Percentiles rank a stretch among this genome's conserved stretches.
These are phyloP conservation scores for Invenusta paracnida DNA, from an alignment of 2,888 invertebrate genomes.

Conservation along the genomic window DNA sequence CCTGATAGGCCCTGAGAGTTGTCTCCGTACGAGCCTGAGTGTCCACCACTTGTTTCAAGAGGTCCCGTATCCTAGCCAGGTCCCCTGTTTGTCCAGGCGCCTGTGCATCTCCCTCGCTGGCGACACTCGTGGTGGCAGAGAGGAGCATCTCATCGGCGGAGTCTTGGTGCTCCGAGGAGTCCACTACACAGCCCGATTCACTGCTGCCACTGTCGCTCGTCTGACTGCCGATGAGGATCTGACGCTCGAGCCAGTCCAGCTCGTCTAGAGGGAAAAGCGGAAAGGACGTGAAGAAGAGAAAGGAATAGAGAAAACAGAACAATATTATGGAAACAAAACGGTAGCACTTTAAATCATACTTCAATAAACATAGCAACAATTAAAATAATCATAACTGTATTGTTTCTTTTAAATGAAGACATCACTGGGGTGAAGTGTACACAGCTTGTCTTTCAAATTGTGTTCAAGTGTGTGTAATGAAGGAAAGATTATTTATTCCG, in stretches of 20 bases:
- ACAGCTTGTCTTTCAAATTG: too few species aligned
- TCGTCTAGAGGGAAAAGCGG: background rate
- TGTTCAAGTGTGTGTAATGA: too few species aligned
- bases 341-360: too few species aligned
- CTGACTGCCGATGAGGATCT: conserved; percentile 6
- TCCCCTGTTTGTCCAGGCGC: background rate
- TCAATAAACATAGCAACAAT: too few species aligned
- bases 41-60: background rate
- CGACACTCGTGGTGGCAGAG: background rate
- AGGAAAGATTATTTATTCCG: too few species aligned
- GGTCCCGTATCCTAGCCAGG: background rate
- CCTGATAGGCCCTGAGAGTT: background rate
- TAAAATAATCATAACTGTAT: too few species aligned
- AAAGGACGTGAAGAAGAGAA: background rate
- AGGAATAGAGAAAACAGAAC: background rate
- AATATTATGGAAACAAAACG: too few species aligned
- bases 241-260: conserved; percentile 1
- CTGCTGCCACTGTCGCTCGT: background rate
- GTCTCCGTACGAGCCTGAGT: background rate
- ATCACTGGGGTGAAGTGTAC: too few species aligned
- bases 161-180: too few species aligned
- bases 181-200: conserved; percentile 1
- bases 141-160: background rate
- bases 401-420: too few species aligned
- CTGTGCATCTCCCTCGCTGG: background rate